A percentile compares a stretch with the other conserved stretches of the same genome.
Evolutionary conservation across 2,113 vertebrate species (phyloP).

Genomic region (Zosterops lateralis): DNA sequence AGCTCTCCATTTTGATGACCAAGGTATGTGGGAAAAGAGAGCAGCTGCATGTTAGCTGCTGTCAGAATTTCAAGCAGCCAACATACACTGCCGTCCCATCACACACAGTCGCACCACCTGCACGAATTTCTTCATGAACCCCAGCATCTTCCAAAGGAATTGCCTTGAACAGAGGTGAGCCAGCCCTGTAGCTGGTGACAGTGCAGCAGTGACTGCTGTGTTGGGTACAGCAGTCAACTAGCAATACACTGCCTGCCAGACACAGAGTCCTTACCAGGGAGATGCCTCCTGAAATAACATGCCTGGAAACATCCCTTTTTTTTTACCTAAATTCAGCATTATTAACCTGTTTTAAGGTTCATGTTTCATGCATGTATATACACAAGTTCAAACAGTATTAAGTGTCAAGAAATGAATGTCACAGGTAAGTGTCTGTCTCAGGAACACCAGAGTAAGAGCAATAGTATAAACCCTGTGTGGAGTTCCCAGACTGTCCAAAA

Average conservation of each 20-base stretch:
- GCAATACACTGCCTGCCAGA: constrained; percentile 73
- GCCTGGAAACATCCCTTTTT: not conserved
- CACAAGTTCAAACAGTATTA: not conserved
- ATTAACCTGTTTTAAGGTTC: not conserved
- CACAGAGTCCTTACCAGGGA: not conserved
- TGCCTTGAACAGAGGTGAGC: not conserved
- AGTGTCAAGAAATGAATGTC: not conserved
- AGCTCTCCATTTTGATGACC: not conserved
- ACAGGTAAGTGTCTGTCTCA: not conserved
- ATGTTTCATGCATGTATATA: not conserved
- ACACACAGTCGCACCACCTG: constrained; percentile 44
- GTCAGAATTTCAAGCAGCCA: constrained; percentile 80
- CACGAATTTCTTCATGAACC: not conserved
- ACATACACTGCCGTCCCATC: constrained; percentile 88
- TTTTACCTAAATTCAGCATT: not conserved
- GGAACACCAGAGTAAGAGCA: not conserved
- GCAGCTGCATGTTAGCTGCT: constrained; percentile 80
- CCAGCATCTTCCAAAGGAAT: not conserved
- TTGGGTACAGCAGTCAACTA: constrained; percentile 66
- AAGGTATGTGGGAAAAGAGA: constrained; percentile 55
- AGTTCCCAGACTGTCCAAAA: not conserved
- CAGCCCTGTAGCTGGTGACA: constrained; percentile 62
- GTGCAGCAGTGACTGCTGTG: constrained; percentile 57
- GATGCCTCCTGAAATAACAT: not conserved
- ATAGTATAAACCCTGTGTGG: not conserved